phyloP scores from a whole-genome alignment of 2,113 vertebrate species.

The Rhinolophus ferrumequinum region DNA sequence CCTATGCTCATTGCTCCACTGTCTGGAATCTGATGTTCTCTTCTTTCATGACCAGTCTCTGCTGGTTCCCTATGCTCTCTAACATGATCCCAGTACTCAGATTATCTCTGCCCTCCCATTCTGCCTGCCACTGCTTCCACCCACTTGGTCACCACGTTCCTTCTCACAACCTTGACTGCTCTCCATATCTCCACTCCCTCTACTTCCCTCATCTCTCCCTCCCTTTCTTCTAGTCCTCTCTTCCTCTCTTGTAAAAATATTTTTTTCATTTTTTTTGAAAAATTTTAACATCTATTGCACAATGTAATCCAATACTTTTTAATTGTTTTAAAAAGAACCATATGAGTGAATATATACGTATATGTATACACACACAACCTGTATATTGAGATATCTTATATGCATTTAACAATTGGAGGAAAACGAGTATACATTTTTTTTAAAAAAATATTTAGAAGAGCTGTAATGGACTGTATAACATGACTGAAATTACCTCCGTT shows the following conservation, averaged over 20 bases:
- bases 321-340: neutral
- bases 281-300: neutral
- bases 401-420: neutral
- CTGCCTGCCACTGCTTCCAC: neutral
- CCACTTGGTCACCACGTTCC: neutral
- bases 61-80: neutral
- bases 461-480: neutral
- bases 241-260: constrained; percentile 10
- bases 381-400: neutral
- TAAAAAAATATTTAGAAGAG: neutral
- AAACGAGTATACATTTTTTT: neutral
- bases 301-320: neutral
- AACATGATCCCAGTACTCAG: neutral
- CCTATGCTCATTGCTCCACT: neutral
- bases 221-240: neutral
- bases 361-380: neutral
- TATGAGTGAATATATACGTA: neutral
- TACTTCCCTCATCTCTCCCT: neutral
- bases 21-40: neutral
- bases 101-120: neutral
- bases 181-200: no score
- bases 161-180: neutral
- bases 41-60: neutral
- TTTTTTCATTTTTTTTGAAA: neutral
- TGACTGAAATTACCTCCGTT: neutral